These are phyloP conservation scores for Coremacera marginata DNA, from an alignment of 2,888 invertebrate species.

Conservation along the genomic window DNA sequence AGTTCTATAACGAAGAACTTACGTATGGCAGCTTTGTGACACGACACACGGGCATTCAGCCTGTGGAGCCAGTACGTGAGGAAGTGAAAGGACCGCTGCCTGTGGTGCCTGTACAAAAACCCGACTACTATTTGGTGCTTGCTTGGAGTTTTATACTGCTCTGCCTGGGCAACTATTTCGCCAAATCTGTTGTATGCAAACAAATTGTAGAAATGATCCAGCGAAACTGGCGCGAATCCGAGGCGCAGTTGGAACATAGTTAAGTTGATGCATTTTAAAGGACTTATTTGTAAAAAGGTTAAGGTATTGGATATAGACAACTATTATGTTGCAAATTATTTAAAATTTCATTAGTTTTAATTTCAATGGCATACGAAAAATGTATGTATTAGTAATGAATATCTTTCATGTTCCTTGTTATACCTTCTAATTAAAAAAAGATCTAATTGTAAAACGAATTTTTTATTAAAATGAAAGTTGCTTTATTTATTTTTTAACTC, in stretches of 20 bases:
- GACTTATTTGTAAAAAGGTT: neutral
- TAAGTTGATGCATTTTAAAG: conserved; percentile 25
- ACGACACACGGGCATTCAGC: conserved; percentile 79
- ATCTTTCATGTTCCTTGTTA: no score
- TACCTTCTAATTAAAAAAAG: no score
- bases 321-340: no score
- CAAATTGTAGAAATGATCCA: conserved; percentile 86
- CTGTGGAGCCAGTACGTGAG: conserved; percentile 71
- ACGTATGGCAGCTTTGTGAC: conserved; percentile 83
- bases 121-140: conserved; percentile 84
- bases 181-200: conserved; percentile 81
- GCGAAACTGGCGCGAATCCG: conserved; percentile 87
- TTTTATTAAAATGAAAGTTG: no score
- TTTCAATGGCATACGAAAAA: no score
- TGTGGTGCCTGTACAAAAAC: conserved; percentile 80
- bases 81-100: conserved; percentile 83
- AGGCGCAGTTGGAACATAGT: conserved; percentile 71
- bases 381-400: no score
- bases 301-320: no score
- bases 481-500: no score
- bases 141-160: conserved; percentile 88
- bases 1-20: conserved; percentile 86
- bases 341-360: no score
- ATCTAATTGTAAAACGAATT: no score
- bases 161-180: conserved; percentile 81